Conservation (phyloP, 2,888 invertebrate species). For the Lasioglossum leucozonium region DNA sequence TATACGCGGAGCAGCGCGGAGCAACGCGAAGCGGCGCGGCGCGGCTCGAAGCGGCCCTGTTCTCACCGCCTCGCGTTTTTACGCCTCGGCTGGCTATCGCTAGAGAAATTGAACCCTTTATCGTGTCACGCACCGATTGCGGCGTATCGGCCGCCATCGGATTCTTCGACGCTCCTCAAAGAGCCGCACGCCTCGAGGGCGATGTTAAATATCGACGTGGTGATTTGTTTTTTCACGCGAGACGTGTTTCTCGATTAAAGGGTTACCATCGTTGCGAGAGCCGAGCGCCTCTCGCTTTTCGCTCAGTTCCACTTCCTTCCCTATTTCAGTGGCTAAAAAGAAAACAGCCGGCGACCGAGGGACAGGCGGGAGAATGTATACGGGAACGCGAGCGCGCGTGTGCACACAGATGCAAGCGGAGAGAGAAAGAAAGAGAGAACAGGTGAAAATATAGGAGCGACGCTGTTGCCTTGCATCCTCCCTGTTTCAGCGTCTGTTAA, state of each 20-base stretch:
- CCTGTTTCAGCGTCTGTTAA: not conserved
- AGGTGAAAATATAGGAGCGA: not conserved
- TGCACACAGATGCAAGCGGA: not conserved
- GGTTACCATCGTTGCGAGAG: not conserved
- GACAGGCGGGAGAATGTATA: not conserved
- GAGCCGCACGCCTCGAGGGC: constrained; percentile 43
- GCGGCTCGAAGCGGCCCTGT: not conserved
- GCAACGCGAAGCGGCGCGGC: not conserved
- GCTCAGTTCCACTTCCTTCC: not conserved
- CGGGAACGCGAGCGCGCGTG: no score
- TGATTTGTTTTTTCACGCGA: constrained; percentile 31
- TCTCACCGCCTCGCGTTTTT: constrained; percentile 24
- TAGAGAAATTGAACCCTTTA: constrained; percentile 56
- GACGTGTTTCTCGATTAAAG: constrained; percentile 14
- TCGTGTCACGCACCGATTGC: constrained; percentile 49
- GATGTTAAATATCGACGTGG: constrained; percentile 49
- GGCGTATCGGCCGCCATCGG: constrained; percentile 39
- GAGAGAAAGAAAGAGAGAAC: not conserved
- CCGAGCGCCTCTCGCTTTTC: not conserved
- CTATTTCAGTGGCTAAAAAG: constrained; percentile 9
- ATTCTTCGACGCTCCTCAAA: constrained; percentile 45
- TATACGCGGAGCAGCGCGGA: not conserved
- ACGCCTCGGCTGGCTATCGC: constrained; percentile 38
- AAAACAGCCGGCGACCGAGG: not conserved
- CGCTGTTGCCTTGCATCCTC: not conserved